Evolutionary conservation across 2,888 invertebrate species (phyloP).

Genomic region (Lithophane leautieri): DNA sequence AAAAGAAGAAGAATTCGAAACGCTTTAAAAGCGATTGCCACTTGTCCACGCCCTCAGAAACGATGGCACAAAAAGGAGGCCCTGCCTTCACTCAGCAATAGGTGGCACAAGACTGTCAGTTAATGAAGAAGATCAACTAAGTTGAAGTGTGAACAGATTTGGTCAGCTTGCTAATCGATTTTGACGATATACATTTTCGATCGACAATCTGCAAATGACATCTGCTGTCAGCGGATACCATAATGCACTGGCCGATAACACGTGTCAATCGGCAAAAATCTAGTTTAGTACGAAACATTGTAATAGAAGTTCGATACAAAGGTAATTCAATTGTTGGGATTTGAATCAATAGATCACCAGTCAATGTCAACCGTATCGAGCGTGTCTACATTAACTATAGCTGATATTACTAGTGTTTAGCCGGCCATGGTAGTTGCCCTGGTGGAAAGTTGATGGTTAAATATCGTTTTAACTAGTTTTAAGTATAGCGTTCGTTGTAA

Average conservation of each 20-base stretch:
- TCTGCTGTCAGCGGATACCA: slow-evolving; percentile 7
- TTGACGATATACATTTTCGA: neutral
- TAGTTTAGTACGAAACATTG: slow-evolving; percentile 17
- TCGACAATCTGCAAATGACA: slow-evolving; percentile 4
- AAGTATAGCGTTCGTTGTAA: too few relatives aligned
- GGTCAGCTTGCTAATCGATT: slow-evolving; percentile 3
- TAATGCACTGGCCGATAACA: slow-evolving; percentile 10
- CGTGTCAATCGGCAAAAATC: neutral
- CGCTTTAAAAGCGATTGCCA: too few relatives aligned
- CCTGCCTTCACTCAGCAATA: neutral
- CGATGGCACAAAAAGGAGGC: neutral
- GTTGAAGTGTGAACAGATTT: neutral
- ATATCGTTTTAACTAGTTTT: too few relatives aligned
- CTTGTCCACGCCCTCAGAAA: too few relatives aligned
- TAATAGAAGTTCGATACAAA: slow-evolving; percentile 7
- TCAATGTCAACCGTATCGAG: slow-evolving; percentile 38
- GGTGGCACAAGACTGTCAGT: neutral
- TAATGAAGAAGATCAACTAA: neutral
- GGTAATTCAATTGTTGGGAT: slow-evolving; percentile 52
- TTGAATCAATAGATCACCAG: slow-evolving; percentile 45
- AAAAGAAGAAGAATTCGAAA: too few relatives aligned
- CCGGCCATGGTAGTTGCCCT: too few relatives aligned
- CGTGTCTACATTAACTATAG: slow-evolving; percentile 2
- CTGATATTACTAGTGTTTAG: neutral
- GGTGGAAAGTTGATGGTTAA: too few relatives aligned